Percentiles rank a stretch among this genome's conserved stretches.
Conservation (phyloP, 2,113 vertebrate genomes). For the Antennarius striatus region DNA sequence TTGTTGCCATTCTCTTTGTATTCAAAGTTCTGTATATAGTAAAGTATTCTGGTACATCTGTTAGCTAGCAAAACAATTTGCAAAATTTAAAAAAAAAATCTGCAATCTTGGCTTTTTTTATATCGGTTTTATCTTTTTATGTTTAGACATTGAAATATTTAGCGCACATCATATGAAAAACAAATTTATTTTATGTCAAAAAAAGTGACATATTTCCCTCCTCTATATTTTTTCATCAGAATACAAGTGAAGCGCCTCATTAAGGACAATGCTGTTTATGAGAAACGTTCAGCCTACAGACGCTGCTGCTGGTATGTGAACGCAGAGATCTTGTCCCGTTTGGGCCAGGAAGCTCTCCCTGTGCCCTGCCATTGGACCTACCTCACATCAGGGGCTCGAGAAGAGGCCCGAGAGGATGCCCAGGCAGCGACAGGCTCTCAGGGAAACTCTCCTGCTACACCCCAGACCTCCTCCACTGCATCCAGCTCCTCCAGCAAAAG, state of each 20-base stretch:
- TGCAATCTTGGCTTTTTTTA: too few relatives aligned
- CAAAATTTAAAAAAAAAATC: too few relatives aligned
- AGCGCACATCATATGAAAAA: background rate
- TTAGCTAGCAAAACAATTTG: too few relatives aligned
- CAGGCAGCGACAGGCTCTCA: slow-evolving; percentile 55
- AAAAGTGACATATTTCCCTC: background rate
- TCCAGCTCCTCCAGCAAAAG: slow-evolving; percentile 76
- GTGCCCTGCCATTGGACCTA: slow-evolving; percentile 95
- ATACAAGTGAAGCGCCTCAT: slow-evolving; percentile 88
- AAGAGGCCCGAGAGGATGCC: slow-evolving; percentile 81
- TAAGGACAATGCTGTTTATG: slow-evolving; percentile 88
- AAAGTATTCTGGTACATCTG: too few relatives aligned
- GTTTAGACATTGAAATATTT: too few relatives aligned
- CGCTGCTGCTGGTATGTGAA: slow-evolving; percentile 95
- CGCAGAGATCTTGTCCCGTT: slow-evolving; percentile 83
- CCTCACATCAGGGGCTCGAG: slow-evolving; percentile 81
- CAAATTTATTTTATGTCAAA: background rate
- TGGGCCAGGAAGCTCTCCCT: slow-evolving; percentile 84
- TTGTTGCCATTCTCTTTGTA: too few relatives aligned
- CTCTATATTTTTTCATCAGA: slow-evolving; percentile 69
- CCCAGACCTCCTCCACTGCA: slow-evolving; percentile 62
- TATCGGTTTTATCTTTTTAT: too few relatives aligned
- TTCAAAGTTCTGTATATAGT: too few relatives aligned
- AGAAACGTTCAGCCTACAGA: slow-evolving; percentile 86
- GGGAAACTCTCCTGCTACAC: slow-evolving; percentile 69